These are phyloP conservation scores for Rhegmatorhina hoffmannsi DNA, from an alignment of 2,113 vertebrate species.

Conservation along the genomic window DNA sequence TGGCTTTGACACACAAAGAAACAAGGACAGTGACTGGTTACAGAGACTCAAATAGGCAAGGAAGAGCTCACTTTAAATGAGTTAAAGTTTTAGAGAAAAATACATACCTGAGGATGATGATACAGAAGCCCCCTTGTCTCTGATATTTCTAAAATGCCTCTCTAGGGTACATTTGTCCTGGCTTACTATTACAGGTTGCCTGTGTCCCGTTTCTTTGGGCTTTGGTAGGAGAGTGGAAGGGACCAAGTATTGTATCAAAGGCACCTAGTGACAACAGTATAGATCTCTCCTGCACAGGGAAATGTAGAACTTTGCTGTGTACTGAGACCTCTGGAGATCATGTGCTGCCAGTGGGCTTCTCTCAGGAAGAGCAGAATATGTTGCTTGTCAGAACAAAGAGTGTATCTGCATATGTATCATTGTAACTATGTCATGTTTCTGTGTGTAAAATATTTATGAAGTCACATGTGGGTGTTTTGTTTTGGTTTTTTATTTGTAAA, in stretches of 20 bases:
- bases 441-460: conserved; percentile 31
- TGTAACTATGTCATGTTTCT: not conserved
- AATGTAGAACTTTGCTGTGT: accelerated
- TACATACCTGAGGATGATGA: accelerated
- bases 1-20: not conserved
- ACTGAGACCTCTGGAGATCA: not conserved
- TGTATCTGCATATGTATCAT: not conserved
- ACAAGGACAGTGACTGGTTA: not conserved
- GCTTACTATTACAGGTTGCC: not conserved
- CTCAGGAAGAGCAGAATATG: not conserved
- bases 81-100: not conserved
- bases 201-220: not conserved
- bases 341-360: not conserved
- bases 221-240: not conserved
- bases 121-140: not conserved
- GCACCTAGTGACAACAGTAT: accelerated
- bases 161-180: not conserved
- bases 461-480: not conserved
- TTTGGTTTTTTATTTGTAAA: not conserved
- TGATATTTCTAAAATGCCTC: not conserved
- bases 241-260: not conserved
- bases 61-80: not conserved
- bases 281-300: not conserved
- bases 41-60: not conserved
- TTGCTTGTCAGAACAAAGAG: not conserved